phyloP scores from a whole-genome alignment of 2,888 invertebrate species.

The Keiferia lycopersicella region DNA sequence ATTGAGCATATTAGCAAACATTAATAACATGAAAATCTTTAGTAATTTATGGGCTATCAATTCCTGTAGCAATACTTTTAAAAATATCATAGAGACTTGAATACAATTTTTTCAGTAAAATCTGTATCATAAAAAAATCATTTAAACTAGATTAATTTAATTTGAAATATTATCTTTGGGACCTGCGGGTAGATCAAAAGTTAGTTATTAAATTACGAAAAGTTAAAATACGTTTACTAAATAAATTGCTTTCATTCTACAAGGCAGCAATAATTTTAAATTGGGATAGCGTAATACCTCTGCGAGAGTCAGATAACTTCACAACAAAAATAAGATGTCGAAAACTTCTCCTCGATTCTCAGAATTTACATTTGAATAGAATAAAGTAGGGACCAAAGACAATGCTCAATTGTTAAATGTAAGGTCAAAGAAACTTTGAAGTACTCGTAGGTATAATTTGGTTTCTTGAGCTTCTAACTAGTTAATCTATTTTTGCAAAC shows the following conservation, averaged over 20 bases:
- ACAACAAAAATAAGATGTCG: slow-evolving; percentile 1
- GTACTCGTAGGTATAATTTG: too few relatives aligned
- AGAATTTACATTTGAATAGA: slow-evolving; percentile 16
- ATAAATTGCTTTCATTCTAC: background rate
- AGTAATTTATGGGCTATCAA: too few relatives aligned
- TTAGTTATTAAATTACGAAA: background rate
- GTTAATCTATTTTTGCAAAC: too few relatives aligned
- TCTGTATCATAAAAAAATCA: too few relatives aligned
- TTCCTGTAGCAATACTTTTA: too few relatives aligned
- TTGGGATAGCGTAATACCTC: background rate
- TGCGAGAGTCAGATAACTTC: background rate
- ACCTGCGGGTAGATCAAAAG: background rate
- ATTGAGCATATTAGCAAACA: too few relatives aligned
- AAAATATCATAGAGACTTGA: too few relatives aligned
- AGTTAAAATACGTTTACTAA: background rate
- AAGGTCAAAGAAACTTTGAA: slow-evolving; percentile 8
- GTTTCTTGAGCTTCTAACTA: too few relatives aligned
- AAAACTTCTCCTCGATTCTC: background rate
- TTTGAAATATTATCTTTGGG: too few relatives aligned
- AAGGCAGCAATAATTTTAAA: background rate
- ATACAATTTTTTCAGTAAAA: too few relatives aligned
- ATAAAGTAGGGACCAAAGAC: slow-evolving; percentile 15
- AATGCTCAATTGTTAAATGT: background rate
- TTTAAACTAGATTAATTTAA: too few relatives aligned
- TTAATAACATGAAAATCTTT: too few relatives aligned